Conservation (phyloP, 2,797 vertebrate genomes). For the Lepus townsendii region DNA sequence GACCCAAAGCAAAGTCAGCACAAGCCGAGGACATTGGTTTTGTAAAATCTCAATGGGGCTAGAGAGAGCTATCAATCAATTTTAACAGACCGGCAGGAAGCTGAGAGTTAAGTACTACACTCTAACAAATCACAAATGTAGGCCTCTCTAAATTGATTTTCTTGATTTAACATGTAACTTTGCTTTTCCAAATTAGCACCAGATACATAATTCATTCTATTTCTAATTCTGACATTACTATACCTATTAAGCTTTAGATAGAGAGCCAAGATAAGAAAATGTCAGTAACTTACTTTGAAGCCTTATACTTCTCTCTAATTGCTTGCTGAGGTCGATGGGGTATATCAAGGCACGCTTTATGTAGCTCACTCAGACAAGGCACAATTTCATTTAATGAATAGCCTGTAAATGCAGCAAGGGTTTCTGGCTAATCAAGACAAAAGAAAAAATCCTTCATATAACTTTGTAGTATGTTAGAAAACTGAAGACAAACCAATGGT, state of each 20-base stretch:
- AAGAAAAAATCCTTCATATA: slow-evolving; percentile 66
- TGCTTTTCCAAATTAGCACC: not conserved
- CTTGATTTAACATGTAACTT: not conserved
- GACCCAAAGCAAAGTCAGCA: slow-evolving; percentile 61
- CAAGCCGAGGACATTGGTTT: not conserved
- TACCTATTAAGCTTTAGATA: not conserved
- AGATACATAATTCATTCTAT: not conserved
- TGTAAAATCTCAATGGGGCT: not conserved
- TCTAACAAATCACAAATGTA: not conserved
- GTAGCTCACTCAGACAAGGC: slow-evolving; percentile 93
- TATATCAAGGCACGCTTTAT: slow-evolving; percentile 90
- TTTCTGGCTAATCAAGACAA: slow-evolving; percentile 90
- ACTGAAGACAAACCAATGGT: not conserved
- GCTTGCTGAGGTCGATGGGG: slow-evolving; percentile 91
- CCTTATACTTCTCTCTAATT: slow-evolving; percentile 94
- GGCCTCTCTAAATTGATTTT: not conserved
- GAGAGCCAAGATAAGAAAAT: not conserved
- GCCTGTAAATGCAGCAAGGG: slow-evolving; percentile 92
- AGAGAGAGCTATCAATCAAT: not conserved
- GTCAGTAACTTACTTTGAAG: slow-evolving; percentile 90
- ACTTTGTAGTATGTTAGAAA: slow-evolving; percentile 33
- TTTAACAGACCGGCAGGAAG: not conserved
- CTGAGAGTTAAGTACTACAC: not conserved
- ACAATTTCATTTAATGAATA: slow-evolving; percentile 92
- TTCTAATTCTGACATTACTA: not conserved